Evolutionary conservation across 1,140 invertebrate species (phyloP), one percentile per base, ranked within the genome.

Genomic region (Diprion similis): DNA sequence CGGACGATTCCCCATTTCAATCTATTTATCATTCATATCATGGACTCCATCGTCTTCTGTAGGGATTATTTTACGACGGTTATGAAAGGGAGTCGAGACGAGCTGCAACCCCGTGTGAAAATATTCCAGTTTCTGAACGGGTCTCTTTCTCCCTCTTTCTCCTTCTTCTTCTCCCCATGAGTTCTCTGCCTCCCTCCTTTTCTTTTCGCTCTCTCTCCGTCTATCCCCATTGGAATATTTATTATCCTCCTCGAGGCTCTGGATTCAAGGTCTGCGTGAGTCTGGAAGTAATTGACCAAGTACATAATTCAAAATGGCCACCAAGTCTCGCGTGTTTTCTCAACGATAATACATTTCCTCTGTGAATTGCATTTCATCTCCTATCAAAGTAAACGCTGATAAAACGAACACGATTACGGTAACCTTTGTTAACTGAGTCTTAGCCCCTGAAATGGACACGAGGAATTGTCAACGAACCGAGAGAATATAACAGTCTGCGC

Each of bases 261-360:
- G 11, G 51, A 17, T 59, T 59, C 51, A 59, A 15, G 51, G 51
- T 59, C 51, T 59, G 9, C 51, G 24, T 37, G 2, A 9, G 51
- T 59, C 51, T 59, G 51, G 9, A 59, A 59, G 51, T 9, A 59
- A 59, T 59, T 59, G 51, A 15, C 51, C 51, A 59, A 17, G 51
- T 59, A 9, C 51, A 59, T 59, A 59, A 59, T 59, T 59, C 51
- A 59, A 59, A 59, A 59, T 59, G 51, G 51, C 51, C 51, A 15
- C 15, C 15, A 51, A 51, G 15, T 10, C 48, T 15, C n/a, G 2
- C 11, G 24, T 37, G 9, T 59, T 59, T 17, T 17, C 51, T 59
- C 51, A 37, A 37, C 24, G 24, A 37, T 37, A 6, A 17, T 59
- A 59, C 9, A 17, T 59, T 59, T 59, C n/a, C 51, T 59, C 51